Evolutionary conservation across 2,888 invertebrate genomes (phyloP).

Genomic region (Mystacides longicornis): DNA sequence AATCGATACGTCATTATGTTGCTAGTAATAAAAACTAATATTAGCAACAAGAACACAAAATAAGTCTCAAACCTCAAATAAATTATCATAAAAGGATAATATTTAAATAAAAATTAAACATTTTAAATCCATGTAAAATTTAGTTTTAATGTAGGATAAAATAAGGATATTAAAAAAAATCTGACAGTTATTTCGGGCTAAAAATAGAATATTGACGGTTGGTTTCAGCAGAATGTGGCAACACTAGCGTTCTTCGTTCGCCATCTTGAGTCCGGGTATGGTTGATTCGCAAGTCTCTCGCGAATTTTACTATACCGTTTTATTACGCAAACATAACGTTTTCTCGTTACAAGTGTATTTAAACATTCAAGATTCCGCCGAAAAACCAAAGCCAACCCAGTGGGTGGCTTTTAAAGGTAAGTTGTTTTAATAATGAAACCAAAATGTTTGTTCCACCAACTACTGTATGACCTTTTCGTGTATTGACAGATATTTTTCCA

Average conservation of each 20-base stretch:
- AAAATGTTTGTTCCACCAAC: conserved; percentile 7
- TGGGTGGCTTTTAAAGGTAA: conserved; percentile 71
- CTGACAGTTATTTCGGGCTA: no score
- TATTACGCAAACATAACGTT: conserved; percentile 38
- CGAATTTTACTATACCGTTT: conserved; percentile 11
- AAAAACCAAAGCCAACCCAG: conserved; percentile 70
- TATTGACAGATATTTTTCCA: background rate
- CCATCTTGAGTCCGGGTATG: conserved; percentile 20
- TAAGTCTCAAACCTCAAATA: no score
- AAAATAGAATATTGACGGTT: no score
- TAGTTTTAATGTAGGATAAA: no score
- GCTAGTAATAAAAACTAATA: no score
- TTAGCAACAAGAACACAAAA: no score
- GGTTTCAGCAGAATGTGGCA: no score
- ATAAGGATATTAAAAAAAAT: no score
- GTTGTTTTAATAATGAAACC: conserved; percentile 26
- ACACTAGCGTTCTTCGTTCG: conserved; percentile 6
- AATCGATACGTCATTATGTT: no score
- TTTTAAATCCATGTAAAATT: no score
- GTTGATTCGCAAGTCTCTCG: conserved; percentile 15
- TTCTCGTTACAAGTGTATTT: conserved; percentile 50
- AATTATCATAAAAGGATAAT: no score
- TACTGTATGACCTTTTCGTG: background rate
- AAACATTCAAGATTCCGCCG: conserved; percentile 77
- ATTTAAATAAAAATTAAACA: no score